phyloP scores from a whole-genome alignment of 2,888 invertebrate genomes.

The Sminthurinus aureus region DNA sequence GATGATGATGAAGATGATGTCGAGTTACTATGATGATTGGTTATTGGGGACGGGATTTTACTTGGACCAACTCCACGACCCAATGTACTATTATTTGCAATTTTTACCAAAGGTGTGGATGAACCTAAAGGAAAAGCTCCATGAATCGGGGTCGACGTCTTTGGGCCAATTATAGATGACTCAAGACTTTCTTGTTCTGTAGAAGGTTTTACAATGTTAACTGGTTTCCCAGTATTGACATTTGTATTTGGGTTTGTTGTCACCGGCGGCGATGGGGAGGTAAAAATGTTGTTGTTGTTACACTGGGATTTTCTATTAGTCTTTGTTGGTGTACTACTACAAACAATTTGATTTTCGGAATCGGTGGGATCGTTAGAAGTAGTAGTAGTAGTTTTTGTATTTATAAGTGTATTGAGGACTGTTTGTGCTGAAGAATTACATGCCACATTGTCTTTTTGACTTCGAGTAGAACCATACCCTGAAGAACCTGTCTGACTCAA shows the following conservation, averaged over 20 bases:
- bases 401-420: conserved; percentile 9
- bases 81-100: conserved; percentile 24
- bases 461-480: conserved; percentile 67
- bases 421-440: conserved; percentile 34
- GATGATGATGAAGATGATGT: background rate
- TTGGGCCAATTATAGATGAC: conserved; percentile 37
- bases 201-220: conserved; percentile 58
- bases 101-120: conserved; percentile 10
- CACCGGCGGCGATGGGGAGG: background rate
- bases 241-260: conserved; percentile 1
- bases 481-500: conserved; percentile 65
- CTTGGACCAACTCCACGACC: conserved; percentile 16
- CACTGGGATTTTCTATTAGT: background rate
- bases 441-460: conserved; percentile 60
- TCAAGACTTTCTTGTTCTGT: conserved; percentile 46
- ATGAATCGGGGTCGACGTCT: conserved; percentile 59
- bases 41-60: conserved; percentile 29
- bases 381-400: background rate
- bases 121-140: background rate
- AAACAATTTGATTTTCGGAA: background rate
- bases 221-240: conserved; percentile 46
- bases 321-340: background rate
- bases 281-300: background rate
- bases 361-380: background rate
- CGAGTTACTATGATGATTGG: background rate